Percentiles rank a stretch among this genome's conserved stretches.
phyloP scores from a whole-genome alignment of 1,140 invertebrate species.

The Portunus trituberculatus region DNA sequence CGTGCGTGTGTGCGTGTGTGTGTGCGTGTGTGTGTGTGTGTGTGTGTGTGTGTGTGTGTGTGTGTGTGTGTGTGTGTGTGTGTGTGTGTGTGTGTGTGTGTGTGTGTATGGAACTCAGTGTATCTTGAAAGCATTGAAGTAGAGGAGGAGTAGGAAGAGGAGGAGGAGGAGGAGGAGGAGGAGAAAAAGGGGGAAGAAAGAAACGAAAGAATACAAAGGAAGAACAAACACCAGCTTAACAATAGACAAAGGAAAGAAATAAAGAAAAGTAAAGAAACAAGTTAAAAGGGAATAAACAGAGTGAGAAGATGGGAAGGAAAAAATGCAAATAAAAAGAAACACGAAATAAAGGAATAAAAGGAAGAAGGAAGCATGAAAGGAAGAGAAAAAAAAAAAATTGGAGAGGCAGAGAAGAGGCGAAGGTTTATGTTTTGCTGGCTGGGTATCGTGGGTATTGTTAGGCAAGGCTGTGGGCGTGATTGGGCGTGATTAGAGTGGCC shows the following conservation, averaged over 20 bases:
- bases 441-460: neutral
- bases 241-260: neutral
- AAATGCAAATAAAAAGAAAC: neutral
- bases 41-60: slow-evolving; percentile 30
- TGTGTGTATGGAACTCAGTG: neutral
- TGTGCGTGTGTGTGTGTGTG: slow-evolving; percentile 16
- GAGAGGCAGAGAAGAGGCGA: neutral
- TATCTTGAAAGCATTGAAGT: neutral
- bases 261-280: neutral
- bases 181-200: slow-evolving; percentile 5
- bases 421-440: neutral
- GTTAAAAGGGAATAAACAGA: neutral
- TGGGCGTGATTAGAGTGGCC: neutral
- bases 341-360: neutral
- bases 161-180: neutral
- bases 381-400: neutral
- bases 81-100: slow-evolving; percentile 49
- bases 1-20: slow-evolving; percentile 39
- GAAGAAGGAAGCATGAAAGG: neutral
- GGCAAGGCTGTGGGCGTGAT: too few species aligned
- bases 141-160: neutral
- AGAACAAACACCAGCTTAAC: neutral
- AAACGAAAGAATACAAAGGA: neutral
- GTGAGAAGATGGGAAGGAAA: neutral
- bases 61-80: slow-evolving; percentile 29